Base-by-base conservation (phyloP, 2,113 vertebrate genomes). In the Amphilophus citrinellus region DNA sequence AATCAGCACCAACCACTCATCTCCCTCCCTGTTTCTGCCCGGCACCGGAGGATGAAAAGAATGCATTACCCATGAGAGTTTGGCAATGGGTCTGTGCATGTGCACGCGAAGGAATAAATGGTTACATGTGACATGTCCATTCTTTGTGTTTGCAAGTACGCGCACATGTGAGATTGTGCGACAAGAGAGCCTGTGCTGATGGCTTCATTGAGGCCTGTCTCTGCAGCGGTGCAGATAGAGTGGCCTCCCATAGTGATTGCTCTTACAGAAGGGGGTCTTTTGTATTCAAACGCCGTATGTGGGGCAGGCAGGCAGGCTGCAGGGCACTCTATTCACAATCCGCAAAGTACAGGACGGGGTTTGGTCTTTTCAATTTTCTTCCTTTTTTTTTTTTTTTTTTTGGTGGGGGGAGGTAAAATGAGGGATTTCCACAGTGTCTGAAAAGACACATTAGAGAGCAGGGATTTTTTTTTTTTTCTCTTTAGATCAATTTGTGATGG, bases 231-330 rank as follows among this genome's bases (percentile, higher is more conserved):
- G 84, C 91, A 86, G 91, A 93, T 84, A 84, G 87, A 92, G 90
- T 85, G 91, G 92, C 91, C 89, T 94, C 92, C 90, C 79, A 77
- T 84, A 91, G 92, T 42, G 91, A 92, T 65, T 84, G 88, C 85
- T 90, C 84, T 87, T 90, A 84, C 84, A 86, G 88, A 80, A 77
- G 73, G 85, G 82, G 87, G 90, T 92, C 90, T 92, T 94, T 94
- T 95, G 93, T 95, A 95, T 95, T 94, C 94, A 87, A 79, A 63
- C 73, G 1, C 62, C 90, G 90, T 94, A 92, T 91, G 80, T 93
- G 89, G 93, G 90, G 89, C 94, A 93, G 88, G 86, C 90, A 53
- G 89, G 87, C 89, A n/a, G 88, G 83, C 92, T 61, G 89, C 42
- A 73, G 87, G 91, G 89, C 83, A 76, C 88, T 82, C 89, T 76